Percentiles rank a stretch among this genome's conserved stretches.
Evolutionary conservation across 2,888 invertebrate genomes (phyloP).

Genomic region (Heteromurus nitidus): DNA sequence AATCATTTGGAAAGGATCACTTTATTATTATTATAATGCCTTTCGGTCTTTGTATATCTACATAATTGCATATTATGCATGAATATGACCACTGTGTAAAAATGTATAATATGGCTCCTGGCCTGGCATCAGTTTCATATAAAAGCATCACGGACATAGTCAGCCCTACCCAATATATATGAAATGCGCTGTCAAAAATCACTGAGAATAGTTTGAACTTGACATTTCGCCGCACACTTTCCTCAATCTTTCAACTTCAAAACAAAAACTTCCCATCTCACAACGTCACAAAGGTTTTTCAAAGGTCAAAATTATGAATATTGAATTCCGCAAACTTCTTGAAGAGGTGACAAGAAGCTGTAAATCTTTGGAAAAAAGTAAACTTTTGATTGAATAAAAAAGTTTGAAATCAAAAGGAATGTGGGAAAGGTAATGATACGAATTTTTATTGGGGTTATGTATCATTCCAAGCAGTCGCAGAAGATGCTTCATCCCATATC

Average conservation of each 20-base stretch:
- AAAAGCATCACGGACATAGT: too few species aligned
- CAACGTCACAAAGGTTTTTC: conserved; percentile 5
- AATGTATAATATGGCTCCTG: too few species aligned
- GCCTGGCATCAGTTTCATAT: too few species aligned
- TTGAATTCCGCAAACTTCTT: background rate
- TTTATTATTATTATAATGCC: too few species aligned
- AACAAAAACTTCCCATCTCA: background rate
- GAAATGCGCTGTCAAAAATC: conserved; percentile 1
- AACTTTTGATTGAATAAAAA: conserved; percentile 27
- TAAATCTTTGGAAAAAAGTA: conserved; percentile 30
- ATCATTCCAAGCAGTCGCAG: conserved; percentile 12
- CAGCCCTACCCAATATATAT: too few species aligned
- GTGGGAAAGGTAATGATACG: background rate
- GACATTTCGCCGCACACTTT: conserved; percentile 46
- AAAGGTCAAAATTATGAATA: conserved; percentile 53
- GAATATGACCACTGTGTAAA: too few species aligned
- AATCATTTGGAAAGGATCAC: too few species aligned
- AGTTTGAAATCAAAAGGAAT: conserved; percentile 22
- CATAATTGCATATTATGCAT: too few species aligned
- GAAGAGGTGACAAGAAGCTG: conserved; percentile 18
- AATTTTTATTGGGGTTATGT: conserved; percentile 24
- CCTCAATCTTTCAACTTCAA: conserved; percentile 5
- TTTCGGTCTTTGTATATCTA: too few species aligned
- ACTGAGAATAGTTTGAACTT: conserved; percentile 37
- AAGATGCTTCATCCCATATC: too few species aligned